Base-by-base conservation (phyloP, 2,797 vertebrate species). In the Oreortyx pictus region DNA sequence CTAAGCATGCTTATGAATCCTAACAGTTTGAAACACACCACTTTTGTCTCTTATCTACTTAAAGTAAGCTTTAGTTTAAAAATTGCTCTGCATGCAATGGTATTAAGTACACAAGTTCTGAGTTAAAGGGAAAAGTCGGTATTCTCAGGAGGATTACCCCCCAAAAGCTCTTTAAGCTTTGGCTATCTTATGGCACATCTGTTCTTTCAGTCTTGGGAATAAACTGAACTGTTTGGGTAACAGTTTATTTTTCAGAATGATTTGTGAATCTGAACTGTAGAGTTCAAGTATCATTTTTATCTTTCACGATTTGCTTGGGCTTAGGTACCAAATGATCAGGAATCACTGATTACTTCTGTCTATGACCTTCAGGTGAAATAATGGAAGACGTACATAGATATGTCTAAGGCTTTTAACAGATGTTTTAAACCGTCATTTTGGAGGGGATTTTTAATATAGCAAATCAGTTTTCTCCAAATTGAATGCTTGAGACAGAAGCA, bases 31-130 rank as follows among this genome's bases (percentile, higher is more conserved):
- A 81, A 90, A 83, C 50, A 67, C 35, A 27, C 81, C 56, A 27
- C 79, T 94, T 87, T 87, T 81, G 70, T 87, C 70, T 93, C 86
- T 92, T 96, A 95, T 94, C 95, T 92, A 4, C 52, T 80, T 90
- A 70, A 89, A 85, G 81, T 95, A 94, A 95, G 86, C 88, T 65
- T 31, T 39, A 29, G 81, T 88, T 93, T 85, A 89, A 94, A 93
- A 96, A 89, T 83, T 73, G 73, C 62, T 93, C 90, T 88, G 76
- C 52, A 29, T 83, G 88, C 29, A 70, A 47, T 70, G 43, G 22
- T 46, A 49, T 60, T 81, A 83, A 79, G 56, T 94, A 92, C 73
- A 96, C 90, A 93, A 82, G 85, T 83, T 88, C 50, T 4, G 24
- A 88, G 31, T 77, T 89, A 78, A 94, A 89, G 82, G 50, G 52